These are phyloP conservation scores for Brachionus rubens DNA, from an alignment of 1,140 invertebrate genomes.

Conservation along the genomic window DNA sequence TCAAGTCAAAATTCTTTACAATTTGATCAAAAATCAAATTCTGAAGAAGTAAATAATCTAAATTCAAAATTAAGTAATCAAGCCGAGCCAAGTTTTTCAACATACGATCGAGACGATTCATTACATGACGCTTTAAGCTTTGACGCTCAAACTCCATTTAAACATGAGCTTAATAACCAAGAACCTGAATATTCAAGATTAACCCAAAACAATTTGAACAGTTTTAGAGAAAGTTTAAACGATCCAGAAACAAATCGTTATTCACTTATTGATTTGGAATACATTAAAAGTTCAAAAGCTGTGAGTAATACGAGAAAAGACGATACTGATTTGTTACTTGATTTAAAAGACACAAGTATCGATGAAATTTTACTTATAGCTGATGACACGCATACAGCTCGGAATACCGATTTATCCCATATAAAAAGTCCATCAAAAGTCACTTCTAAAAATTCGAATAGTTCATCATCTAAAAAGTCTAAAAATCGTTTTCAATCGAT, in stretches of 20 bases:
- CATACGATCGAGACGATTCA: constrained; percentile 23
- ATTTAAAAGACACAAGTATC: constrained; percentile 33
- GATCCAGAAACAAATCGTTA: constrained; percentile 20
- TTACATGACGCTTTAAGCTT: constrained; percentile 39
- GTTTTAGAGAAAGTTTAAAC: not conserved
- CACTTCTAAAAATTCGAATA: not conserved
- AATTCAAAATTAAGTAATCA: constrained; percentile 2
- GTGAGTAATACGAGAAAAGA: not conserved
- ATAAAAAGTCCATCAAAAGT: not conserved
- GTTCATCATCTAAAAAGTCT: not conserved
- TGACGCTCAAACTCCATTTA: constrained; percentile 19
- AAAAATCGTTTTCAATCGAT: not conserved
- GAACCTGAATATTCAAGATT: not conserved
- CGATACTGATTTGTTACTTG: not conserved
- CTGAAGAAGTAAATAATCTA: not conserved
- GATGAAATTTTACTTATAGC: constrained; percentile 43
- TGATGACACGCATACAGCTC: not conserved
- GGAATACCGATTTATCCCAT: not conserved
- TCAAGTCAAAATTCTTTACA: constrained; percentile 3
- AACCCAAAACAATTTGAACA: constrained; percentile 8
- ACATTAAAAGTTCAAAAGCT: not conserved
- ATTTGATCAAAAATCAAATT: not conserved
- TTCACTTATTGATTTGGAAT: constrained; percentile 40
- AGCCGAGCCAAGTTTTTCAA: constrained; percentile 25
- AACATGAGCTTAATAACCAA: not conserved